A percentile compares a stretch with the other conserved stretches of the same genome.
Evolutionary conservation across 2,113 vertebrate genomes (phyloP).

Genomic region (Trochalopteron elliotii): DNA sequence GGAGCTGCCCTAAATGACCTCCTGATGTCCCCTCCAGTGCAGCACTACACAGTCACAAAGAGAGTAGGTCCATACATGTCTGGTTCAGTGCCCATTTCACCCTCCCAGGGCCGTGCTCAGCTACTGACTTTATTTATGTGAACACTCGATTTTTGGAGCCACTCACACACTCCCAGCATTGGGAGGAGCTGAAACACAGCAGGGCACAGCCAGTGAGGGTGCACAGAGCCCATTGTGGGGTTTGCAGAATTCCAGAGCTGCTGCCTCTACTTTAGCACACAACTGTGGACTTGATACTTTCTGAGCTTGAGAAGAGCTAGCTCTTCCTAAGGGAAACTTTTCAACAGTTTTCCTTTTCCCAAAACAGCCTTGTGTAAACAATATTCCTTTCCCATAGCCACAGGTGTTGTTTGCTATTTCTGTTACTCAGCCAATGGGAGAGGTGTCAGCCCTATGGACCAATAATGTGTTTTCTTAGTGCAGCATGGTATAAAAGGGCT

Average conservation of each 20-base stretch:
- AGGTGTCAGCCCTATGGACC: no score
- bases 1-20: neutral
- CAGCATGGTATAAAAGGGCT: no score
- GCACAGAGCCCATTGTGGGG: neutral
- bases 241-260: no score
- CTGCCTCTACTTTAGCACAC: neutral
- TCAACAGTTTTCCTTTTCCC: no score
- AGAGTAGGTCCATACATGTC: neutral
- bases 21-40: neutral
- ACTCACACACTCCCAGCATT: constrained; percentile 18
- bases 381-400: no score
- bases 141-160: constrained; percentile 13
- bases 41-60: neutral
- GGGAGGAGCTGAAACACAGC: constrained; percentile 11
- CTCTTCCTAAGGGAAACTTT: no score
- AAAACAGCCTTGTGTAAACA: no score
- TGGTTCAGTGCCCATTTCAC: neutral
- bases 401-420: no score
- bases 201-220: constrained; percentile 18
- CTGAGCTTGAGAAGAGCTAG: no score
- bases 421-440: no score
- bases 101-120: neutral
- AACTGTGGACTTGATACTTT: no score
- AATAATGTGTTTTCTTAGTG: no score
- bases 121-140: constrained; percentile 16